phyloP scores from a whole-genome alignment of 23 tunicate genomes.

The Oikopleura albicans region DNA sequence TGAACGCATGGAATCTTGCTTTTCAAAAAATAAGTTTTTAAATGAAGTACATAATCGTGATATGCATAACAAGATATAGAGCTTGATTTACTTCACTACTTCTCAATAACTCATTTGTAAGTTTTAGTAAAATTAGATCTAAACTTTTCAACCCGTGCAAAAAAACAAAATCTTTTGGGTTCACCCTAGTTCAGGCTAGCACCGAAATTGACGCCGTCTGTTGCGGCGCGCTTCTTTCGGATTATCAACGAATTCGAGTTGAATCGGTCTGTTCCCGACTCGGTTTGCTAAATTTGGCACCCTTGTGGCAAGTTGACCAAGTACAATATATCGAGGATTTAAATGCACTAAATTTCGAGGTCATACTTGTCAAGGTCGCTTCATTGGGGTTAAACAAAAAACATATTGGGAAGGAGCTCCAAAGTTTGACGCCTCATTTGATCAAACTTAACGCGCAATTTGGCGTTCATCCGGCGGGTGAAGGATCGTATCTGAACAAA shows the following conservation, averaged over 20 bases:
- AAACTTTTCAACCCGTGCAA: too few relatives aligned
- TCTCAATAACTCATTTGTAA: too few relatives aligned
- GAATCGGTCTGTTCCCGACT: slow-evolving; percentile 69
- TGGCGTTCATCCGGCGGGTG: slow-evolving; percentile 16
- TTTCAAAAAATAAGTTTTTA: not conserved
- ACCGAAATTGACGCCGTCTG: slow-evolving; percentile 45
- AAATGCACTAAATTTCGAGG: slow-evolving; percentile 29
- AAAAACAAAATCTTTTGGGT: too few relatives aligned
- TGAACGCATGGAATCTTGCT: not conserved
- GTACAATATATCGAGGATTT: slow-evolving; percentile 29
- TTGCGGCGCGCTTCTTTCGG: slow-evolving; percentile 88
- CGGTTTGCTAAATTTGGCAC: slow-evolving; percentile 19
- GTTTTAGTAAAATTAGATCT: too few relatives aligned
- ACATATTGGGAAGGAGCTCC: slow-evolving; percentile 56
- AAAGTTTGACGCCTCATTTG: slow-evolving; percentile 34
- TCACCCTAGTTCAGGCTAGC: slow-evolving; percentile 31
- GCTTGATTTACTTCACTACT: too few relatives aligned
- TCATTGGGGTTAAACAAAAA: slow-evolving; percentile 45
- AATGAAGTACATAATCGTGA: too few relatives aligned
- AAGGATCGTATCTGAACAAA: too few relatives aligned
- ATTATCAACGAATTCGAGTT: slow-evolving; percentile 91
- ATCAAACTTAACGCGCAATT: slow-evolving; percentile 20
- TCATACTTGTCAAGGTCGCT: slow-evolving; percentile 58
- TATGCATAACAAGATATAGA: too few relatives aligned
- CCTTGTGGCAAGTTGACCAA: not conserved